Evolutionary conservation across 2,888 invertebrate genomes (phyloP).

Genomic region (Anticlea derivata): DNA sequence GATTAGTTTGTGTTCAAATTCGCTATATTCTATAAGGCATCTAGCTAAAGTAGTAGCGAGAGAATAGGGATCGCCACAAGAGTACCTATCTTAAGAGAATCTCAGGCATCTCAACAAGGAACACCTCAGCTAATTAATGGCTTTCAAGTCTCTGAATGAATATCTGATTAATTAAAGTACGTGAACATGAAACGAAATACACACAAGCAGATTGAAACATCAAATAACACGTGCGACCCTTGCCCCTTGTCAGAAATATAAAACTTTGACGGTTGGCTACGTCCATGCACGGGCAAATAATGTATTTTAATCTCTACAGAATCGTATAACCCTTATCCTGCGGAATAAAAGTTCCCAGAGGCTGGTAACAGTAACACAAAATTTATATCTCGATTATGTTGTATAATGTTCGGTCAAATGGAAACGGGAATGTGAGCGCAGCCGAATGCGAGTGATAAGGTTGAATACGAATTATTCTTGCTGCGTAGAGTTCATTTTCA

Average conservation of each 20-base stretch:
- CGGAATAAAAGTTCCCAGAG: constrained; percentile 64
- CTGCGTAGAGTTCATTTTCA: constrained; percentile 28
- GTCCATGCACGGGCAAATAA: constrained; percentile 70
- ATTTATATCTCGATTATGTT: constrained; percentile 74
- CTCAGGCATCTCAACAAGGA: constrained; percentile 10
- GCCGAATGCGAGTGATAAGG: constrained; percentile 40
- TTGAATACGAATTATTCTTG: constrained; percentile 44
- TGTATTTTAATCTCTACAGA: constrained; percentile 75
- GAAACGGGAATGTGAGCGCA: constrained; percentile 41
- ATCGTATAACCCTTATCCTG: constrained; percentile 67
- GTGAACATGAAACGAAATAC: constrained; percentile 41
- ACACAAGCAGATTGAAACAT: constrained; percentile 50
- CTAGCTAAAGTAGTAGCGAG: background rate
- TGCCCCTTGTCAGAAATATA: constrained; percentile 73
- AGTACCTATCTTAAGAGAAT: constrained; percentile 2
- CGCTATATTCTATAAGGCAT: background rate
- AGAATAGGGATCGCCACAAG: background rate
- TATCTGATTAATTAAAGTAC: constrained; percentile 33
- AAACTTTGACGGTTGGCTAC: constrained; percentile 70
- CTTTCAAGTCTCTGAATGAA: constrained; percentile 15
- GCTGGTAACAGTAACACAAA: constrained; percentile 61
- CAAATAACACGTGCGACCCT: constrained; percentile 53
- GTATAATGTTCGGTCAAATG: constrained; percentile 50
- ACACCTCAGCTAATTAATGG: constrained; percentile 25
- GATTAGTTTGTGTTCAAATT: constrained; percentile 2